These are phyloP conservation scores for Serilophus lunatus DNA, from an alignment of 2,113 vertebrate species.

Conservation along the genomic window DNA sequence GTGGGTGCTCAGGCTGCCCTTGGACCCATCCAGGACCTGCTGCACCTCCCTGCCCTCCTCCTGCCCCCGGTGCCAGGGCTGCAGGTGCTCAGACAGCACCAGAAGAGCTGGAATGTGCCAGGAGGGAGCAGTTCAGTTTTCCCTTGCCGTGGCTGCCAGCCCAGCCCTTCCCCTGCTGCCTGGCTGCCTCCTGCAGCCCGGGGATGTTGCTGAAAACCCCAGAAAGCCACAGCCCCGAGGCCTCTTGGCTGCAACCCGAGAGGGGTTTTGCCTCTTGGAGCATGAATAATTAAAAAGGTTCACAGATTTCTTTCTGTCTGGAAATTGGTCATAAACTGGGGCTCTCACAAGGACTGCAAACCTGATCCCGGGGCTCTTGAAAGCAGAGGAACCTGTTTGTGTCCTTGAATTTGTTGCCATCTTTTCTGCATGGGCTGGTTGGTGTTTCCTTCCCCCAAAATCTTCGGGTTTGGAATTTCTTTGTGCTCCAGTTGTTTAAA, in stretches of 20 bases:
- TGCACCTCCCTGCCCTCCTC: no score
- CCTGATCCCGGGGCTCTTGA: not conserved
- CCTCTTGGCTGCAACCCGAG: not conserved
- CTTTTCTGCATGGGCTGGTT: not conserved
- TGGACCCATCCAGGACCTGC: no score
- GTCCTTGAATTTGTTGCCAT: not conserved
- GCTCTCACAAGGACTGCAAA: slow-evolving; percentile 34
- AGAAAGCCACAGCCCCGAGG: not conserved
- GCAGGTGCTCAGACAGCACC: not conserved
- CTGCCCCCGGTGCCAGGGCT: no score
- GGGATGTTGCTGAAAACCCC: not conserved
- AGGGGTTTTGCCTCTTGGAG: slow-evolving; percentile 20
- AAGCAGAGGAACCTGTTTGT: slow-evolving; percentile 1
- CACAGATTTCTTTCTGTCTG: slow-evolving; percentile 45
- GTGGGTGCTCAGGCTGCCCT: not conserved
- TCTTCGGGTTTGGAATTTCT: not conserved
- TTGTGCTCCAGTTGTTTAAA: not conserved
- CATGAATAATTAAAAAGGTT: slow-evolving; percentile 46
- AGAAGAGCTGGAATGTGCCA: not conserved
- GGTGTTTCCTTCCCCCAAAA: not conserved
- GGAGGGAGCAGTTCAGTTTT: not conserved
- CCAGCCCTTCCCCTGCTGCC: not conserved
- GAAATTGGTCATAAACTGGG: not conserved
- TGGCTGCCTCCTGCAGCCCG: not conserved
- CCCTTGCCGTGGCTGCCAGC: not conserved